Base-by-base conservation (phyloP, 2,113 vertebrate species). In the Morone saxatilis region DNA sequence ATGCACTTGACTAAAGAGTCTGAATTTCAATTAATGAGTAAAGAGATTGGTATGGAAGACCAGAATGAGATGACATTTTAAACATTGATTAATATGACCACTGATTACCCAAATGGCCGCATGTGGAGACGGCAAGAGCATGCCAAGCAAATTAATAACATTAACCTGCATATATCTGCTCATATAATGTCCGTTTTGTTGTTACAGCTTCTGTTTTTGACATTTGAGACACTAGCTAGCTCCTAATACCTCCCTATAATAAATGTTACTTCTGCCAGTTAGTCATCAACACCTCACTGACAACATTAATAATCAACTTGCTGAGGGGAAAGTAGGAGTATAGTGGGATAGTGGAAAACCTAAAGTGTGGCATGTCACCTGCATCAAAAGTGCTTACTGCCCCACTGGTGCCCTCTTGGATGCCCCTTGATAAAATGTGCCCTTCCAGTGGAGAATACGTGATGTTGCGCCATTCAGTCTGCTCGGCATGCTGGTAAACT, bases 21-120 rank as follows among this genome's bases (percentile, higher is more conserved):
- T 62, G 77, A 60, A 80, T 87, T 75, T 72, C 40, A 84, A 71
- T 67, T 10, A 45, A 25, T 22, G 59, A 14, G 11, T 59, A 38
- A 67, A 65, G 22, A 50, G 53, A 65, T 17, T 14, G 4, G 16
- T 43, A 43, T n/a, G 17, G 50, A 68, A 53, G n/a, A 50, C 57
- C 48, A 59, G 20, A 74, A 38, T 13, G 12, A 63, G 36, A 53
- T 54, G 19, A 25, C 22, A 59, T 48, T 31, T 63, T 6, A 53
- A 31, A 45, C 22, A 69, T 9, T 68, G 48, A 83, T 43, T 38
- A 10, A 67, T 61, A 38, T 31, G 19, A 65, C 50, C 31, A 36
- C 11, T 59, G 43, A 50, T 68, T 12, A 67, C 19, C 57, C 25
- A 48, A 43, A 67, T 67, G 61, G 11, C n/a, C 43, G 48, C 4